phyloP scores from a whole-genome alignment of 1,140 invertebrate genomes.

The Andrena cerasifolii region DNA sequence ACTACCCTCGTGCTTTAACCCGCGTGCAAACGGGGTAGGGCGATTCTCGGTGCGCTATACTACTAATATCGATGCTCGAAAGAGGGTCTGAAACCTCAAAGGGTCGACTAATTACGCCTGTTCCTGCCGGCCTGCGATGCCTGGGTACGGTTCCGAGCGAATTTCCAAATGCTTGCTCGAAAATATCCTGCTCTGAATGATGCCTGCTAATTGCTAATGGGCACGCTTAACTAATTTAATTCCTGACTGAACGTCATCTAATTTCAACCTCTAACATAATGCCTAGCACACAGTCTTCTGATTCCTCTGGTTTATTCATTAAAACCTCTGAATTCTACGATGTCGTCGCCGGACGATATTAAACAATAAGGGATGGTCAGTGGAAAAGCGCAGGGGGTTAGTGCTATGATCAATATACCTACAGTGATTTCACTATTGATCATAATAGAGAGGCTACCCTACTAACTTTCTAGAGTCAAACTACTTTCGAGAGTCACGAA shows the following conservation, averaged over 20 bases:
- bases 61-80: conserved; percentile 51
- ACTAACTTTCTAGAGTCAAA: no score
- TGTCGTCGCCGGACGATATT: no score
- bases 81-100: conserved; percentile 51
- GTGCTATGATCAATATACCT: conserved; percentile 10
- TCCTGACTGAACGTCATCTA: no score
- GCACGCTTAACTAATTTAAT: conserved; percentile 4
- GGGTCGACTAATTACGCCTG: conserved; percentile 50
- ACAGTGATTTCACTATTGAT: conserved; percentile 38
- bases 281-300: no score
- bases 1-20: background rate
- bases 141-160: background rate
- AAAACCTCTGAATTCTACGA: background rate
- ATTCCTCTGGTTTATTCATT: no score
- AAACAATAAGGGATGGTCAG: background rate
- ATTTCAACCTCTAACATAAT: no score
- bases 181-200: conserved; percentile 21
- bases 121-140: conserved; percentile 3
- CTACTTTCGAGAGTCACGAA: conserved; percentile 34
- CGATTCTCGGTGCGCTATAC: conserved; percentile 25
- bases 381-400: conserved; percentile 6
- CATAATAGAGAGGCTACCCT: conserved; percentile 53
- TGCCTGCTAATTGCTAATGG: conserved; percentile 14
- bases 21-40: conserved; percentile 7
- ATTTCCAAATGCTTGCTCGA: conserved; percentile 29